phyloP scores from a whole-genome alignment of 2,113 vertebrate genomes.

The Xiphophorus hellerii region DNA sequence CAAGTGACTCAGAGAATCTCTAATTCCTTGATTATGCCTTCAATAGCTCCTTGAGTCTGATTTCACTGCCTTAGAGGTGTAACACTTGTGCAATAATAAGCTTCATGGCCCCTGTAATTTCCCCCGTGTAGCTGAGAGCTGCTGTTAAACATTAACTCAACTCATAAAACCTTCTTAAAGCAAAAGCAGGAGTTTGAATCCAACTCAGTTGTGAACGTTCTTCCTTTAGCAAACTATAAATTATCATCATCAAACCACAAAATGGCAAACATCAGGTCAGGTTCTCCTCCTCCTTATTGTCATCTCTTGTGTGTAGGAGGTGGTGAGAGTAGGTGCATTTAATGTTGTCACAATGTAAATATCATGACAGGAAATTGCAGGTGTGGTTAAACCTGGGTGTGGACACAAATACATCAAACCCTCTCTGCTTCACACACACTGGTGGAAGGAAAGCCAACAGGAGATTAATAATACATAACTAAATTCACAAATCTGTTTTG shows the following conservation, averaged over 20 bases:
- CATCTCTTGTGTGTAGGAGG: not conserved
- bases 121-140: slow-evolving; percentile 25
- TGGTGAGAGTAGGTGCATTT: slow-evolving; percentile 8
- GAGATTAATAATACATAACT: not conserved
- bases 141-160: not conserved
- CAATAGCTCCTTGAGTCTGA: slow-evolving; percentile 35
- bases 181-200: not conserved
- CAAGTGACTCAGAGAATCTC: slow-evolving; percentile 30
- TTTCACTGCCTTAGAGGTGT: slow-evolving; percentile 31
- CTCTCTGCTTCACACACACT: slow-evolving; percentile 33
- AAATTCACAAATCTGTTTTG: slow-evolving; percentile 16
- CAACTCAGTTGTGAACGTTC: not conserved
- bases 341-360: slow-evolving; percentile 31
- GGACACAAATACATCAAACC: slow-evolving; percentile 67
- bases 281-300: not conserved
- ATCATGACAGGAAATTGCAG: slow-evolving; percentile 67
- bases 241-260: not conserved
- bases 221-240: not conserved
- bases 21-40: slow-evolving; percentile 58
- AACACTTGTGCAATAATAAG: slow-evolving; percentile 60
- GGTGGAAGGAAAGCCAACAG: slow-evolving; percentile 23
- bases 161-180: not conserved
- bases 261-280: not conserved
- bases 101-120: slow-evolving; percentile 42
- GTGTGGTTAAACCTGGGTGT: slow-evolving; percentile 77